phyloP scores from a whole-genome alignment of 2,888 invertebrate species.

The Strigamia transsilvanica region DNA sequence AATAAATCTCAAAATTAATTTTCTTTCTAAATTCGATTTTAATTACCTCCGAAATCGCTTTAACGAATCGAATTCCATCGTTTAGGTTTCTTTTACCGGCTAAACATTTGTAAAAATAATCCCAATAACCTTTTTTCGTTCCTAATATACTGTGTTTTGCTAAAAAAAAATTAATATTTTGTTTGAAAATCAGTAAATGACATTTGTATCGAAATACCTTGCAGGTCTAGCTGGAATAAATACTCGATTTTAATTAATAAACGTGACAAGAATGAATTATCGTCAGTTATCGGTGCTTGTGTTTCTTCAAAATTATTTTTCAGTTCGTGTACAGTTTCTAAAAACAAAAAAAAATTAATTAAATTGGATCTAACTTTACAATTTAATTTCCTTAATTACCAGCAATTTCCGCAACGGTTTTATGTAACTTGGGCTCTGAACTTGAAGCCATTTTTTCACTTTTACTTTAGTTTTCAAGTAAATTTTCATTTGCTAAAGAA shows the following conservation, averaged over 20 bases:
- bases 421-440: slow-evolving; percentile 19
- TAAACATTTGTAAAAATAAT: slow-evolving; percentile 65
- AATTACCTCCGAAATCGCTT: slow-evolving; percentile 63
- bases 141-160: slow-evolving; percentile 63
- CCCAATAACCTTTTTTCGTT: slow-evolving; percentile 64
- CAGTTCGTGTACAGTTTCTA: slow-evolving; percentile 53
- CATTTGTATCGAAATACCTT: slow-evolving; percentile 60
- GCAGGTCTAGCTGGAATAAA: slow-evolving; percentile 63
- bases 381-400: not conserved
- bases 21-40: not conserved
- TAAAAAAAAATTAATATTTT: slow-evolving; percentile 57
- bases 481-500: not conserved
- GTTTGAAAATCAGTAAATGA: not conserved
- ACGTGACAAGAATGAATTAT: slow-evolving; percentile 63
- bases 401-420: slow-evolving; percentile 5
- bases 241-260: slow-evolving; percentile 65
- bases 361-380: too few species aligned
- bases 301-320: slow-evolving; percentile 57
- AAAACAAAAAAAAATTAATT: slow-evolving; percentile 18
- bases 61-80: slow-evolving; percentile 65
- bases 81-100: slow-evolving; percentile 62
- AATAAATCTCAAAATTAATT: slow-evolving; percentile 39
- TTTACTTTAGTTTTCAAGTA: not conserved
- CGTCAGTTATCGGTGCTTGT: slow-evolving; percentile 63
- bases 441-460: slow-evolving; percentile 21